Percentiles rank a stretch among this genome's conserved stretches.
Conservation (phyloP, 2,113 vertebrate species). For the Leptobrachium leishanense region DNA sequence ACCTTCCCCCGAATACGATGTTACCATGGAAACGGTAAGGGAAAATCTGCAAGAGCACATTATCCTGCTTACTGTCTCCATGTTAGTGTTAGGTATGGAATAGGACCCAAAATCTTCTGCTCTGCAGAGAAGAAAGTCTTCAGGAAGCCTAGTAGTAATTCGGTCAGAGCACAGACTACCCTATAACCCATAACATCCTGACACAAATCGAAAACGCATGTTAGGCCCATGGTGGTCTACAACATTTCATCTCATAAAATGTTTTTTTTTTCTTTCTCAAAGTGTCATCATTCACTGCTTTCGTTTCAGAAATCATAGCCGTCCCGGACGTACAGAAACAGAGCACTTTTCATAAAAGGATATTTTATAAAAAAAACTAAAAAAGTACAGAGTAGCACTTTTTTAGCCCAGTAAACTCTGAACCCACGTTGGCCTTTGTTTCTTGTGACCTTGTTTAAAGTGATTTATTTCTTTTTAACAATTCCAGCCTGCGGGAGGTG, state of each 20-base stretch:
- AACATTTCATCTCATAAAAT: slow-evolving; percentile 71
- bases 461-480: slow-evolving; percentile 81
- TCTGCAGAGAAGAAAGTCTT: slow-evolving; percentile 47
- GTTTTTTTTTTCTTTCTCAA: slow-evolving; percentile 64
- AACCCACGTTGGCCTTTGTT: slow-evolving; percentile 86
- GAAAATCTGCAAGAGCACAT: no score
- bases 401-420: slow-evolving; percentile 88
- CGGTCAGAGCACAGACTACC: slow-evolving; percentile 79
- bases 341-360: slow-evolving; percentile 75
- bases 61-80: no score
- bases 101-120: not conserved
- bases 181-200: slow-evolving; percentile 67
- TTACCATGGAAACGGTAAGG: no score
- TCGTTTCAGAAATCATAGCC: slow-evolving; percentile 67
- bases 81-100: no score
- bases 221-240: slow-evolving; percentile 78
- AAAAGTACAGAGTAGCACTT: slow-evolving; percentile 77
- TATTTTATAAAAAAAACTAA: slow-evolving; percentile 71
- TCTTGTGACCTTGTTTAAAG: slow-evolving; percentile 80
- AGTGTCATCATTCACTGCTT: slow-evolving; percentile 76
- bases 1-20: no score
- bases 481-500: slow-evolving; percentile 61
- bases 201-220: slow-evolving; percentile 76
- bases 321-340: slow-evolving; percentile 63
- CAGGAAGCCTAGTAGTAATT: slow-evolving; percentile 64